Base-by-base conservation (phyloP, 2,797 vertebrate genomes). In the Syndactyla subalaris region DNA sequence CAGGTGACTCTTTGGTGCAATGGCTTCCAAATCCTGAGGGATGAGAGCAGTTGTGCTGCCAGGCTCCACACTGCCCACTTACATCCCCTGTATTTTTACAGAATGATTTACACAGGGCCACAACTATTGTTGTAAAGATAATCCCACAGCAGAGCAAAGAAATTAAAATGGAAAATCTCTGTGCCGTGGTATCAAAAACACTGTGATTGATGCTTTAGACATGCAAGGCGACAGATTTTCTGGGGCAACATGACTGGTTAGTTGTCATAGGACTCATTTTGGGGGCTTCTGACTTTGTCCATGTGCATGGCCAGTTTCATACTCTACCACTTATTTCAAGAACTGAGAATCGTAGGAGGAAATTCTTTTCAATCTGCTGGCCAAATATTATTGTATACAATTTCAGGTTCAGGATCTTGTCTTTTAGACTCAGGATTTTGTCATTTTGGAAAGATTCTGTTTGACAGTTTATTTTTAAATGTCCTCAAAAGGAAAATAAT, bases 381-480 rank as follows among this genome's bases (percentile, higher is more conserved):
- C 6, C 1, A 9, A 76, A 43, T 54, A 89, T 23, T 70, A 55
- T 45, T 55, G 41, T 43, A 85, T 10, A 48, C 3, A 46, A 73
- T 51, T 87, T 55, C 30, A 79, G 9, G 18, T 58, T 79, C 71
- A 82, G 34, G 27, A 66, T 43, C 52, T 72, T 85, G 41, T 46
- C 12, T 16, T 79, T 79, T 45, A 34, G 6, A 3, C 65, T 84
- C 22, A 45, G 45, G 46, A 65, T 68, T 77, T 62, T 79, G 29
- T 71, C 2, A 2, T 48, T 82, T 75, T 83, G 29, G 43, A 83
- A 79, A 80, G 45, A 76, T 51, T 14, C 16, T 58, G 9, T 36
- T 75, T 58, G 34, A 67, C 15, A 14, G 39, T 30, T 87, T 95
- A 94, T 85, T 94, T 96, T 91, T 76, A 96, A 66, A 74, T 4